These are phyloP conservation scores for Drosophila tani DNA, from an alignment of 1,140 invertebrate genomes.

Conservation along the genomic window DNA sequence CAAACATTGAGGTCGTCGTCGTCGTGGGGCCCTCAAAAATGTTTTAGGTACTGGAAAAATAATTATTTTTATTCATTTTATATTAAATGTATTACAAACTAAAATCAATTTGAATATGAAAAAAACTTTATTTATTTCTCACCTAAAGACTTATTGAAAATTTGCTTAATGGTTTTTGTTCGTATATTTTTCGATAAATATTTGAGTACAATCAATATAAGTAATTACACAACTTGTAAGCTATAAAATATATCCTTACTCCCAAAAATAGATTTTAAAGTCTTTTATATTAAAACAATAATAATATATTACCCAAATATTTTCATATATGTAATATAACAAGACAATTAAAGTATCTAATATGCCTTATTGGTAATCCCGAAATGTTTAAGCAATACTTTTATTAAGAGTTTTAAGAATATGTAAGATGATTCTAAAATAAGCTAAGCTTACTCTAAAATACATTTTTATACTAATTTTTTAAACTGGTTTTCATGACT, in stretches of 20 bases:
- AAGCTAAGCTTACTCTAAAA: no score
- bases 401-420: no score
- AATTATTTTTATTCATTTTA: neutral
- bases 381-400: neutral
- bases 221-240: no score
- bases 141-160: neutral
- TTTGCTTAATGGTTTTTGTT: neutral
- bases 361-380: no score
- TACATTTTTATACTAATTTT: neutral
- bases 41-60: conserved; percentile 43
- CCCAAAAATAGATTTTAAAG: no score
- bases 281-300: no score
- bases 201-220: neutral
- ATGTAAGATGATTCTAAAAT: no score
- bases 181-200: neutral
- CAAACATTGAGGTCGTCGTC: conserved; percentile 63
- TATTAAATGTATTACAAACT: neutral
- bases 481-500: no score
- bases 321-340: no score
- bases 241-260: no score
- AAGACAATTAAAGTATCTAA: no score
- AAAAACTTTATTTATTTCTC: neutral
- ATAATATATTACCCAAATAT: no score
- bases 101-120: neutral
- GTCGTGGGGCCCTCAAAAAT: conserved; percentile 53